These are phyloP conservation scores for Dicyrtoma fusca DNA, from an alignment of 2,888 invertebrate species.

Conservation along the genomic window DNA sequence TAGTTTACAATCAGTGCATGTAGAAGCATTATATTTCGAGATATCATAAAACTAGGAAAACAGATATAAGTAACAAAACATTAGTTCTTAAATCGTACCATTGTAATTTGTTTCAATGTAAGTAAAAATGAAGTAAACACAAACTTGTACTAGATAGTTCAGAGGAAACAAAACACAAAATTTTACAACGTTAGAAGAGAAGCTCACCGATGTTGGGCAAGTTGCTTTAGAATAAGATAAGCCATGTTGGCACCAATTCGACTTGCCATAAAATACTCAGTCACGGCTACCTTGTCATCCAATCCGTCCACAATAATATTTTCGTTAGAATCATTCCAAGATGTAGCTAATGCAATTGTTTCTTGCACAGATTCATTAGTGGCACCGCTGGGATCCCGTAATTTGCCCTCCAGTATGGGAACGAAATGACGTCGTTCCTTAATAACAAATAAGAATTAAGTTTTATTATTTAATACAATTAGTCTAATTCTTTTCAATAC, in stretches of 20 bases:
- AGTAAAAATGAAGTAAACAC: background rate
- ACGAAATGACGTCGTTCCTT: conserved; percentile 52
- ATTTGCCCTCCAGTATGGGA: conserved; percentile 43
- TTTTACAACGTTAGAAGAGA: background rate
- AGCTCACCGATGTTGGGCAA: conserved; percentile 49
- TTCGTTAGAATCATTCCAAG: conserved; percentile 47
- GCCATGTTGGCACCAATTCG: conserved; percentile 53
- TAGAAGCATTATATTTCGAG: conserved; percentile 48
- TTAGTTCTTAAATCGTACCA: background rate
- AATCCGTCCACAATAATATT: conserved; percentile 28
- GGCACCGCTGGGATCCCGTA: conserved; percentile 47
- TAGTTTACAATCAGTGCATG: conserved; percentile 46
- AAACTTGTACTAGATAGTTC: too few relatives aligned
- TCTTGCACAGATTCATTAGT: conserved; percentile 17
- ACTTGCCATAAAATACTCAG: conserved; percentile 53
- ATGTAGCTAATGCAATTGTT: conserved; percentile 26
- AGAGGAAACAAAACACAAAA: background rate
- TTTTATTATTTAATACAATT: too few relatives aligned
- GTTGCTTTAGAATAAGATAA: conserved; percentile 48
- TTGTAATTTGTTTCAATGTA: background rate
- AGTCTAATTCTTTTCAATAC: too few relatives aligned
- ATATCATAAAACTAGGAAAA: conserved; percentile 47
- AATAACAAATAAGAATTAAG: conserved; percentile 1
- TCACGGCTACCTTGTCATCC: conserved; percentile 39
- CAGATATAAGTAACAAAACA: background rate